Base-by-base conservation (phyloP, 2,113 vertebrate species). In the Cromileptes altivelis region DNA sequence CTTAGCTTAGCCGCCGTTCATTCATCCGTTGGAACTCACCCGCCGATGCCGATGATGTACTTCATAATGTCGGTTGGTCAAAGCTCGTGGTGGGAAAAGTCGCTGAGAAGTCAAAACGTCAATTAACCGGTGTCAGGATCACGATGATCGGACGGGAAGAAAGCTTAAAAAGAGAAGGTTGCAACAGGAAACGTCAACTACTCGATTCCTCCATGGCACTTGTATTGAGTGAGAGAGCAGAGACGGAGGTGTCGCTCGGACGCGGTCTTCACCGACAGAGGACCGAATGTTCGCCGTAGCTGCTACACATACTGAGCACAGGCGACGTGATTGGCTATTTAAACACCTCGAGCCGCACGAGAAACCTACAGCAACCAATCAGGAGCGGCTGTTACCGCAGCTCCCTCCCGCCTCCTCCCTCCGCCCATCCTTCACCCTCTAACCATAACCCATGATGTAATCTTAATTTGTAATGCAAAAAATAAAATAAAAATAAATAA, bases 11-110 rank as follows among this genome's bases (percentile, higher is more conserved):
- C 82, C 21, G 13, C n/a, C 8, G 4, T 11, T 21, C 85, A 84
- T 84, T 81, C 86, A 73, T 72, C 21, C 17, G 6, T 0, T 70
- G 0, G 0, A 0, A 94, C 98, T 99, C 87, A 99, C 98, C 98
- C 98, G 83, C 98, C 97, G 52, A 99, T 97, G 72, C 97, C 97
- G 73, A 99, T 91, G 90, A 99, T 96, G 94, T 94, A 92, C 89
- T 97, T 97, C 98, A 99, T 98, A 88, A 0, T 74, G 25, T 74
- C n/a, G 21, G 82, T 18, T 65, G 45, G 75, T 81, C 6, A 63
- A 74, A 45, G 42, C 6, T 75, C 13, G 72, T 37, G 15, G 15
- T 2, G 14, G n/a, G 37, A 42, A 56, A 72, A 69, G 61, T 67
- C 47, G 81, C 12, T 0, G 45, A 78, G 75, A 71, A 55, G 52